Base-by-base conservation (phyloP, 2,113 vertebrate genomes). In the Galbula dea region DNA sequence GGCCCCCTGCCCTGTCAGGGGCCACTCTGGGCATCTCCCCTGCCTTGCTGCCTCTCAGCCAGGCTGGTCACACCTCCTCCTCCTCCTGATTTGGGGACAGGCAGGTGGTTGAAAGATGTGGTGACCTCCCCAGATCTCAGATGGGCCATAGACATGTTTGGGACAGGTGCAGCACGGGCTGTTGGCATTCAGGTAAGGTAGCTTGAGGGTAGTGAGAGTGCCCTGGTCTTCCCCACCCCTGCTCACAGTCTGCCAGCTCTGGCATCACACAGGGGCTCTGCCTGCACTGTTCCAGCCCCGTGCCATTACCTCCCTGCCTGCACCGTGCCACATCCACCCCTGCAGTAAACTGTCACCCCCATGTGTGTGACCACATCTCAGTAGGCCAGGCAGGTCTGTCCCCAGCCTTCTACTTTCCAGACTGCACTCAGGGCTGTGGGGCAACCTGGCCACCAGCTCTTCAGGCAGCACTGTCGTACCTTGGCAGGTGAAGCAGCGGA, bases 401-500 rank as follows among this genome's bases (percentile, higher is more conserved):
- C 57, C 43, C 62, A 58, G 43, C 21, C 27, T 67, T 67, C 7
- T 55, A 11, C 49, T 59, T 27, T 77, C 59, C 30, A 37, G 15
- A 37, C 37, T 68, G 72, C 22, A 21, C 13, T 19, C 15, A 3
- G 55, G 37, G 55, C 57, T 1, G 1, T 11, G 19, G 43, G 30
- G 10, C 36, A 45, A 10, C 3, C 13, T 16, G 55, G 37, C 41
- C 51, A 21, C 2, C 34, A 34, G 58, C 23, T n/a, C 17, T 41
- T 20, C 0, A 4, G 45, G 37, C 1, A 0, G 3, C 24, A 54
- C 32, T 0, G 0, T 90, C 96, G 97, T 99, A 99, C 99, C 99
- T 97, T 99, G 98, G 96, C 99, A 99, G 97, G 99, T 99, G 98
- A 99, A 99, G 97, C 99, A 99, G 96, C 98, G 98, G 97, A 99